Percentiles rank a stretch among this genome's conserved stretches.
These are phyloP conservation scores for Salvelinus sp. DNA, from an alignment of 2,113 vertebrate species.

Conservation along the genomic window DNA sequence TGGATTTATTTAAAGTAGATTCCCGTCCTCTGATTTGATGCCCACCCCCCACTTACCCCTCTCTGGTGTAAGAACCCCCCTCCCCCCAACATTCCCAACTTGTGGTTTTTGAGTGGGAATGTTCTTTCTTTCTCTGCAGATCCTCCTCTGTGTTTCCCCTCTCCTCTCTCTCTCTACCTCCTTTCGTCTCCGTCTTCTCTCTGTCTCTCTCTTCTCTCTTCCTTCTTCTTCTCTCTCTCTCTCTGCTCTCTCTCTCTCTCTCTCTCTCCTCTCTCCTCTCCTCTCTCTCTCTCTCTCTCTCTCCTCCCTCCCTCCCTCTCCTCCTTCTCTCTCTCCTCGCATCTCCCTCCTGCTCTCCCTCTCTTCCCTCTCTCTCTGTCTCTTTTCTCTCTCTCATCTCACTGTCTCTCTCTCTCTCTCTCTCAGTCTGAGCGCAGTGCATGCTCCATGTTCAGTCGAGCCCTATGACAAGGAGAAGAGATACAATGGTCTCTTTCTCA, in stretches of 20 bases:
- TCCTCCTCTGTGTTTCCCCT: no score
- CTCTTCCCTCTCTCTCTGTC: conserved; percentile 8
- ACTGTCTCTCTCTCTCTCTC: background rate
- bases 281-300: conserved; percentile 21
- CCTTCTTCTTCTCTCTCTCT: background rate
- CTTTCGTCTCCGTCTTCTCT: no score
- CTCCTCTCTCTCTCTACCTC: no score
- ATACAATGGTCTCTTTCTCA: conserved; percentile 79
- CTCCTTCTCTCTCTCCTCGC: conserved; percentile 1
- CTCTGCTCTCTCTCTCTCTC: conserved; percentile 29
- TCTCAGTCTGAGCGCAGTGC: conserved; percentile 51
- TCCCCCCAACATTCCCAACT: no score
- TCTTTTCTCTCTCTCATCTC: conserved; percentile 11
- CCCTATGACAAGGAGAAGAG: conserved; percentile 63
- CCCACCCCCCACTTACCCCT: no score
- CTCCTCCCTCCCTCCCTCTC: conserved; percentile 1
- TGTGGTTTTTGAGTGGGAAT: no score
- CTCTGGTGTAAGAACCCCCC: no score
- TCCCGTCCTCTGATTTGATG: no score
- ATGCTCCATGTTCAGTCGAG: conserved; percentile 59
- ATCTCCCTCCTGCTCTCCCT: background rate
- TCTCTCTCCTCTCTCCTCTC: no score
- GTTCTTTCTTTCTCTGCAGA: no score
- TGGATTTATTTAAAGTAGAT: no score
- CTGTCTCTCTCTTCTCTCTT: conserved; percentile 33